Evolutionary conservation across 2,113 vertebrate genomes (phyloP).

Genomic region (Pluvianellus socialis): DNA sequence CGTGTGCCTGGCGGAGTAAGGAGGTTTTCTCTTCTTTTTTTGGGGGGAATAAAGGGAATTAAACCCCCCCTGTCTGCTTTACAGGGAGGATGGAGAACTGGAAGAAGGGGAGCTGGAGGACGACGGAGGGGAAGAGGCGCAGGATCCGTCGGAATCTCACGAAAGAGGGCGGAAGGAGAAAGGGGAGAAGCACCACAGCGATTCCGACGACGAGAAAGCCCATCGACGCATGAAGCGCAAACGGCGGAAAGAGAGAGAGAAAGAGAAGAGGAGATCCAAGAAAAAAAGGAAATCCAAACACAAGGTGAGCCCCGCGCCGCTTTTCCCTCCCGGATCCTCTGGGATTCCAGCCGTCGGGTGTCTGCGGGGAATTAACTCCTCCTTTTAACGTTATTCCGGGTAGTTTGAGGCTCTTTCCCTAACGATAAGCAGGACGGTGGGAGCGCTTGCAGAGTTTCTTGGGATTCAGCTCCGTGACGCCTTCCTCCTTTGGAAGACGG

Average conservation of each 20-base stretch:
- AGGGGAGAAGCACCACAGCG: slow-evolving; percentile 83
- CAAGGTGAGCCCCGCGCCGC: slow-evolving; percentile 75
- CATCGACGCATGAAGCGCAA: slow-evolving; percentile 89
- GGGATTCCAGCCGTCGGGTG: too few species aligned
- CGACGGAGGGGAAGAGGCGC: slow-evolving; percentile 83
- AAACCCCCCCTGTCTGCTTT: background rate
- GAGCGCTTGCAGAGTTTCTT: background rate
- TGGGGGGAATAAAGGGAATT: background rate
- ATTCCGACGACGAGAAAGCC: slow-evolving; percentile 84
- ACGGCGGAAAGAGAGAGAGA: slow-evolving; percentile 87
- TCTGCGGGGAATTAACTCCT: background rate
- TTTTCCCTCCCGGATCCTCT: background rate
- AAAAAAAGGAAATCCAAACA: slow-evolving; percentile 93
- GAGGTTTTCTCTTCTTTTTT: background rate
- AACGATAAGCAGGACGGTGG: background rate
- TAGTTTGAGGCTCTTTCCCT: background rate
- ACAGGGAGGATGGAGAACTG: slow-evolving; percentile 91
- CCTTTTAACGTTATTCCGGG: rapidly evolving
- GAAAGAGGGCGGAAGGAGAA: slow-evolving; percentile 76
- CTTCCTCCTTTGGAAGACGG: background rate
- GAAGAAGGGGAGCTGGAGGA: slow-evolving; percentile 78
- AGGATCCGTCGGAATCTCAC: slow-evolving; percentile 20
- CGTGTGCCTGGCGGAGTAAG: background rate
- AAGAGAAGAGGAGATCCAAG: slow-evolving; percentile 87
- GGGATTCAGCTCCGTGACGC: background rate